Evolutionary conservation across 2,797 vertebrate species (phyloP), one percentile per base, ranked within the genome.

Genomic region (Anas bahamensis): DNA sequence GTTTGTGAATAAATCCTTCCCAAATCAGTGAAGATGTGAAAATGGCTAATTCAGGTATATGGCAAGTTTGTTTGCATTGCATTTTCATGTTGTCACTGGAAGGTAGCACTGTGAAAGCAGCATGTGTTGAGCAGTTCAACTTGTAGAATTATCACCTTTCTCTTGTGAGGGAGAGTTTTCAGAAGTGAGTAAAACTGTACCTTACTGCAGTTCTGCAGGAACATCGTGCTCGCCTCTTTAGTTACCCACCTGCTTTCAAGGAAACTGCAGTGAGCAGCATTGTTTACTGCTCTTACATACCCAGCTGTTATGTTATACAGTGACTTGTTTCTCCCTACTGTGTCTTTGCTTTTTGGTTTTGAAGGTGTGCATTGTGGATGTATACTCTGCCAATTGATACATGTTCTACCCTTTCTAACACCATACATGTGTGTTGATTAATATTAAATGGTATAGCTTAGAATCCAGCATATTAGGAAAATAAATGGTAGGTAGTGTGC

Each of bases 401-500:
- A 13, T 52, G 23, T 66, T 23, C 29, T 77, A 65, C 39, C 13
- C 66, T 50, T 61, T 37, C 24, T 66, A 13, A 71, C 23, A 50
- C 5, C 6, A 5, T 42, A 21, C 2, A 0, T 16, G 4, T 15
- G 22, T 75, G 15, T 22, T 55, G 13, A 21, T n/a, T 42, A 29
- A 23, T 23, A 13, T 53, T 42, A 60, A 44, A 52, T 66, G 37
- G 23, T 56, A 10, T 15, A 79, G 44, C 22, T 57, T 1, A 5
- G 22, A 61, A 46, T n/a, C 33, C 31, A 28, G 42, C 3, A 8
- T 81, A 52, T 19, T 17, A 46, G 52, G 57, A 70, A 64, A 60
- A 78, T 29, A 44, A 82, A 18, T 7, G 19, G 29, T 48, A 69
- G 55, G 13, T n/a, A 17, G 10, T 13, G n/a, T 70, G 13, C 56